These are phyloP conservation scores for Mesodorylaimus sp. DNA, from an alignment of 2,888 invertebrate genomes.

Conservation along the genomic window DNA sequence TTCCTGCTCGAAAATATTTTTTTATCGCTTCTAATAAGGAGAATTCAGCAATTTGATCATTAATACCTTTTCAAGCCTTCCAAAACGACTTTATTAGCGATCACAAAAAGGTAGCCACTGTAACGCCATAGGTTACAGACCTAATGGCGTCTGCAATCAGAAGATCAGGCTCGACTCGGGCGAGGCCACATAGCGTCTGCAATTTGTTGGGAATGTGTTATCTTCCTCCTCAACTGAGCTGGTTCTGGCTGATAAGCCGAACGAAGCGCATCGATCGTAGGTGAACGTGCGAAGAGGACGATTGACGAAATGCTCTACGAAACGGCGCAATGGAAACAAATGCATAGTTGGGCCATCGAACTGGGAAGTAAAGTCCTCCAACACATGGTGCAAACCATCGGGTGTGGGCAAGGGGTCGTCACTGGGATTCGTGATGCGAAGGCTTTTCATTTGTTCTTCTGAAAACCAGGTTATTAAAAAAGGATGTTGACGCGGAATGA, in stretches of 20 bases:
- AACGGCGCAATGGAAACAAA: constrained; percentile 31
- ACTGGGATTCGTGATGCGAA: too few species aligned
- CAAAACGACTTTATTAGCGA: too few species aligned
- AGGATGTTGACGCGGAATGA: not conserved
- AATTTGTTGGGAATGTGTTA: not conserved
- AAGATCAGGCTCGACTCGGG: not conserved
- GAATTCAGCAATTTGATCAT: too few species aligned
- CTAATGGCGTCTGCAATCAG: too few species aligned
- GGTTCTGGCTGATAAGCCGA: too few species aligned
- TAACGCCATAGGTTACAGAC: too few species aligned
- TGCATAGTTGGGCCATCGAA: constrained; percentile 33
- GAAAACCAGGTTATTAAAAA: not conserved
- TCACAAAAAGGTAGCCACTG: too few species aligned
- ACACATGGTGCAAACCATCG: constrained; percentile 31
- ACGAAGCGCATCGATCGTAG: constrained; percentile 28
- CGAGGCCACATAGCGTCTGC: not conserved
- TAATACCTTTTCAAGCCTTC: too few species aligned
- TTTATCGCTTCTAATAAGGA: too few species aligned
- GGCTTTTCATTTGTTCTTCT: not conserved
- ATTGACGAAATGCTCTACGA: constrained; percentile 22
- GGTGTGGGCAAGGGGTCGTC: constrained; percentile 29
- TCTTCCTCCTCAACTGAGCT: not conserved
- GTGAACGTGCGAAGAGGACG: constrained; percentile 27
- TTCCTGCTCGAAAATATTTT: too few species aligned
- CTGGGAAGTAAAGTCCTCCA: constrained; percentile 35